These are phyloP conservation scores for Geopemphigus sp. DNA, from an alignment of 1,140 invertebrate species.

Conservation along the genomic window DNA sequence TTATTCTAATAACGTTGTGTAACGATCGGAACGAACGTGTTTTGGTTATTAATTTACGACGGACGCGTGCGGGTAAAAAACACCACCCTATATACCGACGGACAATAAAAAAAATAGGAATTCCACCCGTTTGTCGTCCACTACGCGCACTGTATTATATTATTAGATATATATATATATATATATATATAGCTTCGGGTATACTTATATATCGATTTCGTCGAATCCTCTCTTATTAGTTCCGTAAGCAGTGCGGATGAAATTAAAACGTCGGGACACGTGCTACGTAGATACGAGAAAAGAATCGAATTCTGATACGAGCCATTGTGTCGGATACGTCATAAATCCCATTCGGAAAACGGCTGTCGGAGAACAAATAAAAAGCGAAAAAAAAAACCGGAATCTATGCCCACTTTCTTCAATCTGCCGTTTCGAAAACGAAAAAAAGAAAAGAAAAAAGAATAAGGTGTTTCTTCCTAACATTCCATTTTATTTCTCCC, in stretches of 20 bases:
- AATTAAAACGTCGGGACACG: slow-evolving; percentile 1
- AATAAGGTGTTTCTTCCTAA: neutral
- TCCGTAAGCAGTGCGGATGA: neutral
- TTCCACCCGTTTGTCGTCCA: too few species aligned
- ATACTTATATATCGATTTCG: neutral
- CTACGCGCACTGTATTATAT: neutral
- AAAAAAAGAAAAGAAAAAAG: neutral
- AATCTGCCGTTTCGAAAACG: neutral
- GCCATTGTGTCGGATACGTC: neutral
- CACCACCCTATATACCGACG: too few species aligned
- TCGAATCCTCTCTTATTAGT: neutral
- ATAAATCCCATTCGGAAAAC: slow-evolving; percentile 3
- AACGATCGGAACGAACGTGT: too few species aligned
- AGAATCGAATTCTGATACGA: neutral
- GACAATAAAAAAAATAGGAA: too few species aligned
- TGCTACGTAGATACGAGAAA: neutral
- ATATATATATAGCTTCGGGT: neutral
- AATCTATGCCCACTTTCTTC: neutral
- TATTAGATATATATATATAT: too few species aligned
- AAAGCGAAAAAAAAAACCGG: neutral
- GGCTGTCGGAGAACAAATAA: neutral
- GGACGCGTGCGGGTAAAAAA: too few species aligned
- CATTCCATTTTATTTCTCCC: neutral
- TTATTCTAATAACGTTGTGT: too few species aligned
- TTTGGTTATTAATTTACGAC: too few species aligned